Base-by-base conservation (phyloP, 2,888 invertebrate genomes). In the Koerneria pararmatus region DNA sequence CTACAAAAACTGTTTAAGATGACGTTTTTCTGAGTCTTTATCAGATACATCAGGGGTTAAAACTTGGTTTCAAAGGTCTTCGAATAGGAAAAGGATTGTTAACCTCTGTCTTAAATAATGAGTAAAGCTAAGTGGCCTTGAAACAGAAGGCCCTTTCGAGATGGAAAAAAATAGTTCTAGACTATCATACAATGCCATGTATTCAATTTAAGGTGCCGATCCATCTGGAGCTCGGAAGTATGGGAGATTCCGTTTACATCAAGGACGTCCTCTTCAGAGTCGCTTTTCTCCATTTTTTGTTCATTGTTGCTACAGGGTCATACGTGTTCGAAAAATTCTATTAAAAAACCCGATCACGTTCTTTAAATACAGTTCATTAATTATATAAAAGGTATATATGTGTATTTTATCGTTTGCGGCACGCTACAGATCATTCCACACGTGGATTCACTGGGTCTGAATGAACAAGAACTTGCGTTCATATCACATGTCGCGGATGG, bases 381-480 rank as follows among this genome's bases (percentile, higher is more conserved):
- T 11, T 41, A 41, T 41, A 41, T 11, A 41, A 41, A 41, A n/a
- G n/a, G n/a, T n/a, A n/a, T 41, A n/a, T 15, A 41, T 41, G 32
- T 27, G 3, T n/a, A 15, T 24, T 46, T 34, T 3, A 41, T 48
- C 22, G n/a, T 60, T 11, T 37, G 3, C 1, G 35, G 19, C 51
- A 19, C 19, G 29, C 65, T 74, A 70, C 74, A 85, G 85, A 79
- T 85, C 53, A 69, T 85, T 35, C 79, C 80, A 1, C 74, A 78
- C 56, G 80, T 85, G 4, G 81, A 83, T 61, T 85, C 85, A 4
- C 72, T 86, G 46, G 85, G 85, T 15, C 79, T 86, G 32, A 86
- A 85, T 77, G 86, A 86, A 71, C 85, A 86, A 69, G 85, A 86
- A 71, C 71, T 86, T 41, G 76, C 84, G 0, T 85, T 85, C 70